These are phyloP conservation scores for Tanytarsus gracilentus DNA, from an alignment of 2,888 invertebrate species.

Conservation along the genomic window DNA sequence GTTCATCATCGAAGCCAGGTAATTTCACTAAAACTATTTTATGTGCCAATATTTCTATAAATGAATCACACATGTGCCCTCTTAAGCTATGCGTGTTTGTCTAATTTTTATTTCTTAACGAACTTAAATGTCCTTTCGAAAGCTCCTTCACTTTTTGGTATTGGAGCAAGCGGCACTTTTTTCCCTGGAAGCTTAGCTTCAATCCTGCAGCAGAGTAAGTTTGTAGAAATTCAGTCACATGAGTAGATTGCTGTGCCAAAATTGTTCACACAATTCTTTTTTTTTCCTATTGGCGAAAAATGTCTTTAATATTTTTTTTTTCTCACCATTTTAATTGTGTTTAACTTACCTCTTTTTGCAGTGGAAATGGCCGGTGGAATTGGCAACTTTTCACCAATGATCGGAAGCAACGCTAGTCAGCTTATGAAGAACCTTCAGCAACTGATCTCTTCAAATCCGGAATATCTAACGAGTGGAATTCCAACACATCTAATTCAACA, in stretches of 20 bases:
- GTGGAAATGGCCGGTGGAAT: conserved; percentile 55
- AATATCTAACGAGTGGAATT: conserved; percentile 42
- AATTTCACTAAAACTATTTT: neutral
- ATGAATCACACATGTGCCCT: no score
- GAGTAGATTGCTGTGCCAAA: neutral
- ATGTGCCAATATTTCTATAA: no score
- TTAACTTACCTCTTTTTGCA: conserved; percentile 36
- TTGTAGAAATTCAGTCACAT: conserved; percentile 30
- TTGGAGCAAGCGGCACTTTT: conserved; percentile 22
- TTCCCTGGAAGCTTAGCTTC: conserved; percentile 48
- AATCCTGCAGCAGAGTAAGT: conserved; percentile 79
- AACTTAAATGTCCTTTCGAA: neutral
- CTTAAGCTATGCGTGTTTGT: no score
- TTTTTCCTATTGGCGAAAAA: conserved; percentile 25
- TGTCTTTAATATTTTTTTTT: neutral
- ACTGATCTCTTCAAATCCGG: conserved; percentile 40
- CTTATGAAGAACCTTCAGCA: conserved; percentile 38
- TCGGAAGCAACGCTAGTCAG: conserved; percentile 21
- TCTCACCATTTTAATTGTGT: conserved; percentile 23
- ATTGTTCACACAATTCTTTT: conserved; percentile 1
- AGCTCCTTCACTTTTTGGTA: conserved; percentile 16
- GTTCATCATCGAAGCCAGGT: conserved; percentile 4
- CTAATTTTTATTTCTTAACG: no score
- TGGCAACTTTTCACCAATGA: conserved; percentile 7
- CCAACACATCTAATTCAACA: conserved; percentile 51